These are phyloP conservation scores for Notodonta ziczac DNA, from an alignment of 2,888 invertebrate genomes.

Conservation along the genomic window DNA sequence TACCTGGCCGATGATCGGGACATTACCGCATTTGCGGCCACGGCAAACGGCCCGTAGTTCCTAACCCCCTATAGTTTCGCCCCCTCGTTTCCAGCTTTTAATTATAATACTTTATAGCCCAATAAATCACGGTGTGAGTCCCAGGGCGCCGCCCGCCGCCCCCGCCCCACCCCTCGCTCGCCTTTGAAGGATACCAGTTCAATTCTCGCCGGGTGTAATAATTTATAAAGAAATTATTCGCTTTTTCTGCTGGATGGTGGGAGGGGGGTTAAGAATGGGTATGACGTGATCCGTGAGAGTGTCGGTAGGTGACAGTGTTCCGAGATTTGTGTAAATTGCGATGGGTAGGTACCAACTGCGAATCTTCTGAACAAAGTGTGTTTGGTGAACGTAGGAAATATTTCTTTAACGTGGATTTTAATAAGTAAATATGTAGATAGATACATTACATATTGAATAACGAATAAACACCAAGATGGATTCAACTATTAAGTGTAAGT, in stretches of 20 bases:
- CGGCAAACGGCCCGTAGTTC: constrained; percentile 69
- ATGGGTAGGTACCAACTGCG: too few species aligned
- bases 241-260: constrained; percentile 50
- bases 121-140: constrained; percentile 87
- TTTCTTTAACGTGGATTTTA: too few species aligned
- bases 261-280: constrained; percentile 41
- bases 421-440: too few species aligned
- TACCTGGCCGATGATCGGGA: constrained; percentile 8
- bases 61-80: constrained; percentile 75
- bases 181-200: constrained; percentile 87
- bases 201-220: constrained; percentile 87
- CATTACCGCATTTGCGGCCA: constrained; percentile 48
- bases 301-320: constrained; percentile 11
- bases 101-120: constrained; percentile 92
- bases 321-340: background rate
- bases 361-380: too few species aligned
- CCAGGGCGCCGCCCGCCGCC: constrained; percentile 65
- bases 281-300: constrained; percentile 34
- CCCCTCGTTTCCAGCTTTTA: constrained; percentile 84
- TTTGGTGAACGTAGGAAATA: too few species aligned
- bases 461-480: too few species aligned
- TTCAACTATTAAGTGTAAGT: too few species aligned
- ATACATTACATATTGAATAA: too few species aligned
- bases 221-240: constrained; percentile 88
- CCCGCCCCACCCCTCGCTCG: constrained; percentile 45